Conservation (phyloP, 2,797 vertebrate genomes). For the Karalla daura region DNA sequence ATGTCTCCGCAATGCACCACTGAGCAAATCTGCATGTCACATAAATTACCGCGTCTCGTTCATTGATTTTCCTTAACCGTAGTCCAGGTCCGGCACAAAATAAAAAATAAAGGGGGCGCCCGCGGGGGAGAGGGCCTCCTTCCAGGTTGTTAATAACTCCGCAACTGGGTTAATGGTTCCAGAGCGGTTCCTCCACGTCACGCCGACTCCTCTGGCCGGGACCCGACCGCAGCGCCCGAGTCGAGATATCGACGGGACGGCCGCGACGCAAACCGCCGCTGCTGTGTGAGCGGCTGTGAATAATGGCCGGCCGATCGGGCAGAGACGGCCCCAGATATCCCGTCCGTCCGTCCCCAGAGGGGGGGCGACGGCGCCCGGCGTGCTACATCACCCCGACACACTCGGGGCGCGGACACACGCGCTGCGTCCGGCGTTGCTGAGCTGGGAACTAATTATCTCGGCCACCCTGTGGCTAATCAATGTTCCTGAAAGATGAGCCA, state of each 20-base stretch:
- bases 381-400: slow-evolving; percentile 50
- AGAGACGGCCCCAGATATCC: slow-evolving; percentile 37
- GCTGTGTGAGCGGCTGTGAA: slow-evolving; percentile 7
- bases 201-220: slow-evolving; percentile 27
- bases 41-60: slow-evolving; percentile 28
- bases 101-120: too few species aligned
- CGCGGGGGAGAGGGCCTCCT: slow-evolving; percentile 30
- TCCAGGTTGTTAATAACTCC: slow-evolving; percentile 38
- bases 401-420: slow-evolving; percentile 59
- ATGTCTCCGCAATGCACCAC: background rate
- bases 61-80: slow-evolving; percentile 46
- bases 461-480: slow-evolving; percentile 73
- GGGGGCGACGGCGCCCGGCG: slow-evolving; percentile 32
- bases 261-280: slow-evolving; percentile 13
- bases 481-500: slow-evolving; percentile 79
- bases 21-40: slow-evolving; percentile 24
- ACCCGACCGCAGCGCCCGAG: too few species aligned
- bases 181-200: slow-evolving; percentile 32
- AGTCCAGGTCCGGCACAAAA: slow-evolving; percentile 28
- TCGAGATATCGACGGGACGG: too few species aligned
- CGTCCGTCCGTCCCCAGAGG: slow-evolving; percentile 40
- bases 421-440: slow-evolving; percentile 61
- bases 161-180: slow-evolving; percentile 41
- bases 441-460: slow-evolving; percentile 79
- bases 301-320: slow-evolving; percentile 32